Evolutionary conservation across 2,888 invertebrate genomes (phyloP).

Genomic region (Beris morrisii): DNA sequence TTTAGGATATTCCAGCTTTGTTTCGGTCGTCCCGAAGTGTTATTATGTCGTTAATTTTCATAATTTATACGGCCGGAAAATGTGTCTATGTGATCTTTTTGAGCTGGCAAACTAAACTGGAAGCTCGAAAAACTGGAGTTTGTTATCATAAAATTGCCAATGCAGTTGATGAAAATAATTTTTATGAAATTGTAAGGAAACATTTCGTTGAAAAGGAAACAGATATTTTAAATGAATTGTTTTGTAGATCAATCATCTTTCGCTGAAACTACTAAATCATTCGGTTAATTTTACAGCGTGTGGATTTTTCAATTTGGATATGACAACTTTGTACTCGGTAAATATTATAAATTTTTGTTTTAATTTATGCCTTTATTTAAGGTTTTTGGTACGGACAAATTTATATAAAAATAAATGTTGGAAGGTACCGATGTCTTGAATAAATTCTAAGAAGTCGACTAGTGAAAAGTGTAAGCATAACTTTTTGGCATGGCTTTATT

Average conservation of each 20-base stretch:
- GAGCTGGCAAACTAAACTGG: slow-evolving; percentile 55
- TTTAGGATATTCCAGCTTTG: slow-evolving; percentile 48
- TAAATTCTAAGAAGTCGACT: no score
- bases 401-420: no score
- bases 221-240: not conserved
- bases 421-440: no score
- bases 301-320: slow-evolving; percentile 55
- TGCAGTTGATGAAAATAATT: slow-evolving; percentile 52
- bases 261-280: slow-evolving; percentile 55
- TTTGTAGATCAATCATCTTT: slow-evolving; percentile 52
- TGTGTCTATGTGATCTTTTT: slow-evolving; percentile 53
- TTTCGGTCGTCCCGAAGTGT: slow-evolving; percentile 54
- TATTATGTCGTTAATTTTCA: slow-evolving; percentile 47
- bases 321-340: slow-evolving; percentile 56
- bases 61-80: slow-evolving; percentile 53
- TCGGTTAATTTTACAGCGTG: slow-evolving; percentile 55
- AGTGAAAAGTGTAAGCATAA: no score
- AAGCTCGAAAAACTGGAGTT: slow-evolving; percentile 54
- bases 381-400: not conserved
- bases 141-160: slow-evolving; percentile 55
- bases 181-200: slow-evolving; percentile 52
- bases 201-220: not conserved
- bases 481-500: no score
- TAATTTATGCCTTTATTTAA: not conserved
- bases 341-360: slow-evolving; percentile 32